Base-by-base conservation (phyloP, 2,888 invertebrate genomes). In the Pterobdella sp. region DNA sequence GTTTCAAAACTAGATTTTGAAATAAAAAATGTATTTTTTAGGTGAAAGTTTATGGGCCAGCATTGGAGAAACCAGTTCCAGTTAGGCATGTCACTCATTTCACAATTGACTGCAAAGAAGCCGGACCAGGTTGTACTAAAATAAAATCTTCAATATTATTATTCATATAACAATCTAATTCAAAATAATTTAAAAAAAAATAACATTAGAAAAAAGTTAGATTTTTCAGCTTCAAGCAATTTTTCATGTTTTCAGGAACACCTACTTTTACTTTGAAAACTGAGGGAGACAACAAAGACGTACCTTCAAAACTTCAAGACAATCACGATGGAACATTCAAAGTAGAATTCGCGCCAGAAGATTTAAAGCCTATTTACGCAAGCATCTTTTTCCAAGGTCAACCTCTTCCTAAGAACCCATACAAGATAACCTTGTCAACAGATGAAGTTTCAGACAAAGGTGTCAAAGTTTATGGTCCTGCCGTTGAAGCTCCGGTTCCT, bases 41-140 rank as follows among this genome's bases (percentile, higher is more conserved):
- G 75, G 91, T 91, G 22, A 87, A 87, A 78, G 91, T 90, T 0
- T 87, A 87, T 72, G 91, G 91, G 0, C 89, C 90, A 0, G 91
- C 91, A 0, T 83, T 92, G 35, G 74, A 74, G 68, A 79, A 77
- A 22, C 86, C 86, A 35, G 91, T 91, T 1, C 83, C 88, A 52
- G 88, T 90, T 0, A 87, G 88, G 72, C 87, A 87, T 78, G 90
- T 91, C 7, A 90, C 91, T 0, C 89, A 90, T 80, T 92, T 92
- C 81, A 88, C 90, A 80, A 90, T 92, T 77, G 92, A 92, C 82
- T 91, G 91, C 0, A 85, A 90, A 72, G 90, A 89, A 37, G 91
- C 90, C 0, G 90, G 90, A 1, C 90, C 90, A 79, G 82, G 81
- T 29, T 80, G 10, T 7, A 14, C 49, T n/a, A n/a, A 18, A 42